Evolutionary conservation across 2,113 vertebrate species (phyloP), one percentile per base, ranked within the genome.

Genomic region (Eurypyga helias): DNA sequence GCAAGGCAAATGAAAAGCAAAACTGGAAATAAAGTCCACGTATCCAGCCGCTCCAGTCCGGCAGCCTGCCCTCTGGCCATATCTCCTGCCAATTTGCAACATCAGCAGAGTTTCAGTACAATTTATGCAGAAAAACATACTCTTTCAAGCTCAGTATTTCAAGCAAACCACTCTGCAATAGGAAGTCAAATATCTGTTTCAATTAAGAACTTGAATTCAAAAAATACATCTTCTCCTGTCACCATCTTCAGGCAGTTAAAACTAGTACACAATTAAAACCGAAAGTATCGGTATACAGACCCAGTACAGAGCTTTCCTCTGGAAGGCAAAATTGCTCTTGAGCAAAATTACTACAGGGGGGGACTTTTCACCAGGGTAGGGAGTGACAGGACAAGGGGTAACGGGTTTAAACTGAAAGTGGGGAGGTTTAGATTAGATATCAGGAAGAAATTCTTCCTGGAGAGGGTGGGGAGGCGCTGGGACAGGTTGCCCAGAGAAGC

Each of bases 141-240:
- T 77, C 88, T 76, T 82, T 49, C 80, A 79, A 90, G 61, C 33
- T 85, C 82, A 67, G 18, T 85, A 77, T 76, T 83, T 93, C 66
- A 87, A 82, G 77, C 45, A 65, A 92, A 89, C n/a, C 60, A 76
- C 73, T 79, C 61, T 61, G 88, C 45, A 84, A 61, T 10, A 94
- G 89, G 70, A 94, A 91, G 57, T 72, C 57, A 87, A 95, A 82
- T 91, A 87, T 9, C 60, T 94, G 60, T 49, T 93, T 89, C 65
- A 93, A 64, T 76, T 88, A 82, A 90, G 80, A 78, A 67, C 13
- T 71, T 86, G 51, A 61, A 95, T 82, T 90, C 81, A 26, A 88
- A 92, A 95, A 92, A 71, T 23, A 11, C 36, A 81, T 41, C 51
- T 81, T 82, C 65, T 65, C 70, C 82, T 38, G 34, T 93, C 81